Evolutionary conservation across 2,113 vertebrate genomes (phyloP), one percentile per base, ranked within the genome.

Genomic region (Larimichthys polyactis): DNA sequence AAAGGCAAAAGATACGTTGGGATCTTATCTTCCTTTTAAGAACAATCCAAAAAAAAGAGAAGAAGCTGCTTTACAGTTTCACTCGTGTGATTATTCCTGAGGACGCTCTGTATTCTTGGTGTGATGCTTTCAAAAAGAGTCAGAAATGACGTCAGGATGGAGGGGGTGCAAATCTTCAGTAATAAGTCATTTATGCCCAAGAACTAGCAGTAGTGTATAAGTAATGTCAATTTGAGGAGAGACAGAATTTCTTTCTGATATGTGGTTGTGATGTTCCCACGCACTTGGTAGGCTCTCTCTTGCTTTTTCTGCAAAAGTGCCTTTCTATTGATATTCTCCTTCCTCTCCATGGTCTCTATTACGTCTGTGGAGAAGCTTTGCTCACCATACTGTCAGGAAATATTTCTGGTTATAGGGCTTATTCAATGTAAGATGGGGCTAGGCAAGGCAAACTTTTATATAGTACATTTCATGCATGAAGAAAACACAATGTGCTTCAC

Each of bases 221-320:
- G 80, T 79, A 65, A 86, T 82, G 81, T 71, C 51, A 82, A 54
- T 82, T 46, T 79, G 4, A 84, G 64, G 49, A 79, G 62, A 86
- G 27, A 67, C 40, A 71, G 32, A 64, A 24, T 77, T 65, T 68
- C 17, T 81, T 19, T 84, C 55, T 78, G 81, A 78, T 79, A 52
- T 57, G 52, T 78, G 65, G 54, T 57, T 79, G 43, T 69, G 76
- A 86, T 75, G 75, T 83, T 89, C 73, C 77, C 59, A 73, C 46
- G 9, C 65, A 78, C 44, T 69, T 52, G 19, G 24, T 68, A 20
- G 67, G 74, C 46, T 64, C 57, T 60, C 29, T 79, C 58, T 24
- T 52, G 20, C 57, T 2, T 11, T 32, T 12, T 58, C 24, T 58
- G 71, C 54, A 72, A 74, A 82, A 83, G 49, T 51, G 48, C 49